A percentile compares a stretch with the other conserved stretches of the same genome.
Conservation (phyloP, 2,888 invertebrate genomes). For the Ecliptopera silaceata region DNA sequence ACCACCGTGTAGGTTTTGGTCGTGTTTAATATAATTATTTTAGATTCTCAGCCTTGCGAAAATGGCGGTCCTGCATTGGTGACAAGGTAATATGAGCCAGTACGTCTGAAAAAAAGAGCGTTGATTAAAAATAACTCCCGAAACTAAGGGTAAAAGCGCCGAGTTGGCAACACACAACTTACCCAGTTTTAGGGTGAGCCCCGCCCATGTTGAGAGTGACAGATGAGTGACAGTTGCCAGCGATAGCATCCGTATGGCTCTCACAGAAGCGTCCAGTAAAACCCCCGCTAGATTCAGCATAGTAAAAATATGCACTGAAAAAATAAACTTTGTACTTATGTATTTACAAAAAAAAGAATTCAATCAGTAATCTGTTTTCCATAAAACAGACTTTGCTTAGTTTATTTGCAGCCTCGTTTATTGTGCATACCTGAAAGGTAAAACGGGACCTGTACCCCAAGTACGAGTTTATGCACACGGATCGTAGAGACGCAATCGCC, state of each 20-base stretch:
- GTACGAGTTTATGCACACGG: too few species aligned
- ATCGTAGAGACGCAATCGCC: too few species aligned
- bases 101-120: not conserved
- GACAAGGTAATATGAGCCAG: not conserved
- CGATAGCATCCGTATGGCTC: conserved; percentile 38
- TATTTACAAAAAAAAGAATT: too few species aligned
- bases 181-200: not conserved
- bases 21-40: not conserved
- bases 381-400: too few species aligned
- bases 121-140: not conserved
- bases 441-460: too few species aligned
- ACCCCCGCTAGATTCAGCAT: conserved; percentile 51
- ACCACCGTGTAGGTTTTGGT: not conserved
- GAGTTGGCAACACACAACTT: not conserved
- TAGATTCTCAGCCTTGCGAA: not conserved
- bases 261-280: conserved; percentile 48
- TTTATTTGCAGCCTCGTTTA: too few species aligned
- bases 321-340: too few species aligned
- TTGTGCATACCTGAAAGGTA: too few species aligned
- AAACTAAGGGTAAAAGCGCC: too few species aligned
- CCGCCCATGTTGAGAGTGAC: conserved; percentile 32
- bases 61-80: conserved; percentile 9
- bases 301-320: conserved; percentile 45
- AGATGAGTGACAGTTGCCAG: conserved; percentile 41
- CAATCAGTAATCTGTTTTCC: too few species aligned